Evolutionary conservation across 2,888 invertebrate species (phyloP).

Genomic region (Acronicta aceris): DNA sequence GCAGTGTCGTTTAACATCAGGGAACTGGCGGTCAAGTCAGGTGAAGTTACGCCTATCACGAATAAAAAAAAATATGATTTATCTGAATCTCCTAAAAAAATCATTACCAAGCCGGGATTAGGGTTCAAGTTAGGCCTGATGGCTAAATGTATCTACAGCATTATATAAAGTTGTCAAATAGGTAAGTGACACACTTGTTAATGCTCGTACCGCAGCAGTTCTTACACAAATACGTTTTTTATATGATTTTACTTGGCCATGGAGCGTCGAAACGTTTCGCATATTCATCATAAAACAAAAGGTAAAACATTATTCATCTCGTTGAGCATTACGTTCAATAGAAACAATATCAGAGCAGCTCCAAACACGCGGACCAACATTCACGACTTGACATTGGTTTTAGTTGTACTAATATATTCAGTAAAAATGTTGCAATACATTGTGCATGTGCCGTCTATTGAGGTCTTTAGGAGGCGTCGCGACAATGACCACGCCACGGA

Average conservation of each 20-base stretch:
- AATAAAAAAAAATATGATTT: too few relatives aligned
- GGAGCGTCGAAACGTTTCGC: constrained; percentile 11
- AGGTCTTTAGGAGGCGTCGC: constrained; percentile 40
- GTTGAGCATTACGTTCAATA: constrained; percentile 31
- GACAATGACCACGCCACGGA: constrained; percentile 67
- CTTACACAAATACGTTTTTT: constrained; percentile 21
- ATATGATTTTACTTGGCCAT: constrained; percentile 15
- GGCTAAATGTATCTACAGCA: too few relatives aligned
- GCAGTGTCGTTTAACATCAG: too few relatives aligned
- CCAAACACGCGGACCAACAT: constrained; percentile 60
- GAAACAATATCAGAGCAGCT: constrained; percentile 53
- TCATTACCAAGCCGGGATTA: too few relatives aligned
- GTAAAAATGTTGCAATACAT: constrained; percentile 59
- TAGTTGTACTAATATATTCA: constrained; percentile 63
- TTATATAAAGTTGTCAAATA: too few relatives aligned
- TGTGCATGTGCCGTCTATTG: constrained; percentile 47
- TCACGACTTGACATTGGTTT: constrained; percentile 65
- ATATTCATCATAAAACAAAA: constrained; percentile 33
- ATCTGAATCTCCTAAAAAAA: too few relatives aligned
- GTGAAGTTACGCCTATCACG: too few relatives aligned
- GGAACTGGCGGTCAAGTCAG: too few relatives aligned
- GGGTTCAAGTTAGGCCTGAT: too few relatives aligned
- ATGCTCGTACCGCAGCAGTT: constrained; percentile 2
- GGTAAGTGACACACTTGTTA: too few relatives aligned
- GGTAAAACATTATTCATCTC: constrained; percentile 29